Evolutionary conservation across 2,797 vertebrate genomes (phyloP), one percentile per base, ranked within the genome.

Genomic region (Gouania willdenowi): DNA sequence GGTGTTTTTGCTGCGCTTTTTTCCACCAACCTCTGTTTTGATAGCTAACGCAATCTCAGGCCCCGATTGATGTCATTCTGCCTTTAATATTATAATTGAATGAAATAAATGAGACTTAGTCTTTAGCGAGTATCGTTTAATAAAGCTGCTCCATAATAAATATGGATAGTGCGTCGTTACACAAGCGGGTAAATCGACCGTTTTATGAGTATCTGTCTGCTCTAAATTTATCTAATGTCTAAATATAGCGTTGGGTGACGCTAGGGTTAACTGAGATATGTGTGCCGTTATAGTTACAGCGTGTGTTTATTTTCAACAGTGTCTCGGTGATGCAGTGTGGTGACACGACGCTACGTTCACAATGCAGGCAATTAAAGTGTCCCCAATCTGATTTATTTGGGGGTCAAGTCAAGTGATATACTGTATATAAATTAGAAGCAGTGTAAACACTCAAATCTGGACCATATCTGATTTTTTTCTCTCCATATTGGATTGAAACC

Each of bases 181-280:
- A 11, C 17, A 19, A 51, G 37, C 32, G 44, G 49, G 27, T 14
- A 49, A 44, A 59, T 59, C 57, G 10, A 22, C 6, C 51, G 34
- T 10, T 30, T 32, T 14, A 9, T 33, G 6, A 34, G 46, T 52
- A 50, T 60, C 72, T 41, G 61, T 48, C 47, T 24, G 26, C 26
- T 50, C 54, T 48, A 52, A 77, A 68, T 66, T 43, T 68, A 58
- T 41, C 5, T 6, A 54, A 34, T 47, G 12, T 72, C 73, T 83
- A 80, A 65, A 79, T 84, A 77, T 85, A 84, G 79, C 68, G 22
- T 22, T 1, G 41, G 33, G 62, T 64, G 52, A 43, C 19, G 39
- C 35, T 63, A 68, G 65, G 50, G 38, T 41, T 44, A 37, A 16
- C 29, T 28, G 2, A 26, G 50, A 36, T 46, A 59, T 52, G 20